phyloP scores from a whole-genome alignment of 2,797 vertebrate genomes.

The Platalea minor region DNA sequence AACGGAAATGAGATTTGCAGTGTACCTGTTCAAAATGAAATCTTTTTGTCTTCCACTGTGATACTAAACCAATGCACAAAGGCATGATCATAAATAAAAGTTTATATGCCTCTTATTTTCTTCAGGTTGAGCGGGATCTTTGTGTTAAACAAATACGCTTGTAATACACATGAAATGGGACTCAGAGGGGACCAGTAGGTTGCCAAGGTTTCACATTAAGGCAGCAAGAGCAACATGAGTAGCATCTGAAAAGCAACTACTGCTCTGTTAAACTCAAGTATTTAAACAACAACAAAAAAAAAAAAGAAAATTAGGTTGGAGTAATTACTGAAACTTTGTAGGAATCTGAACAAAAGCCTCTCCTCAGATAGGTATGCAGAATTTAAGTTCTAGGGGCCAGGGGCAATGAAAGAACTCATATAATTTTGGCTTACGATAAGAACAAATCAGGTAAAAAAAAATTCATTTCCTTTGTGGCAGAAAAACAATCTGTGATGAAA shows the following conservation, averaged over 20 bases:
- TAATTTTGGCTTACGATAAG: background rate
- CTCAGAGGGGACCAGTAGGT: background rate
- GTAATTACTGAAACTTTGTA: background rate
- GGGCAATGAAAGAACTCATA: background rate
- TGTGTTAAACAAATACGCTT: background rate
- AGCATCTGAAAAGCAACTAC: background rate
- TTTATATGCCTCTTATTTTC: background rate
- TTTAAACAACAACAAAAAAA: background rate
- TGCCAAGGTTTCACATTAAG: background rate
- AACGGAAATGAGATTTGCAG: background rate
- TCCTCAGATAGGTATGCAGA: background rate
- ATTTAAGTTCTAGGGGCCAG: background rate
- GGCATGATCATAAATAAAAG: background rate
- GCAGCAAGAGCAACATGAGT: background rate
- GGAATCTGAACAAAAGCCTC: conserved; percentile 5
- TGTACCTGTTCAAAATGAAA: background rate
- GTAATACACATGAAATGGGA: background rate
- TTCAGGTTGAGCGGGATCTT: background rate
- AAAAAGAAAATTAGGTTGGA: background rate
- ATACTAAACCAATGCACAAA: background rate
- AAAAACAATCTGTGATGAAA: background rate
- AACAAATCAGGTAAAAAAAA: background rate
- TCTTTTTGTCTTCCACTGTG: background rate
- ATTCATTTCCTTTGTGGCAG: background rate
- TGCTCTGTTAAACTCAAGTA: background rate